A percentile compares a stretch with the other conserved stretches of the same genome.
Conservation (phyloP, 2,113 vertebrate species). For the Clinocottus analis region DNA sequence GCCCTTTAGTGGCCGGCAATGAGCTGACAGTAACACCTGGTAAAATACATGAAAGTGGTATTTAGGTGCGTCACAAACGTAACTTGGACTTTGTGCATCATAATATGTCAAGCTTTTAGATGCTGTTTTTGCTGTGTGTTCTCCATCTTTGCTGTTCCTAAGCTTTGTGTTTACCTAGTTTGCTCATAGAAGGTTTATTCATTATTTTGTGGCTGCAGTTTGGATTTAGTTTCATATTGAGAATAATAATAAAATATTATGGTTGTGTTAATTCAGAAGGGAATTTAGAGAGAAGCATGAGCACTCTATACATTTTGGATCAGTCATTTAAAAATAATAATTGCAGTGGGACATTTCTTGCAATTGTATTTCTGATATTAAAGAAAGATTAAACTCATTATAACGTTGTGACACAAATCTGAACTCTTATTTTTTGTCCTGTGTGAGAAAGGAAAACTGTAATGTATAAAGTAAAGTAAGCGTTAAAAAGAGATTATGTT, state of each 20-base stretch:
- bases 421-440: neutral
- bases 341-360: neutral
- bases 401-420: neutral
- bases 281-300: neutral
- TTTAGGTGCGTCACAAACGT: neutral
- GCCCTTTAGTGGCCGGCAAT: neutral
- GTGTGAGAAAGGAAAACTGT: neutral
- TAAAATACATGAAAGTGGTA: slow-evolving; percentile 10
- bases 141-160: neutral
- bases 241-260: too few species aligned
- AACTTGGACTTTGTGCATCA: neutral
- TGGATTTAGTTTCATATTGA: neutral
- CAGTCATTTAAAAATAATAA: neutral
- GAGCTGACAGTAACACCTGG: slow-evolving; percentile 37
- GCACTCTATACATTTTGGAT: neutral
- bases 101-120: neutral
- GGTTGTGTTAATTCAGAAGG: neutral
- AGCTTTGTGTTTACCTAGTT: neutral
- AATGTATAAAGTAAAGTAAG: neutral
- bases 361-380: neutral
- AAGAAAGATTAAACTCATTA: too few species aligned
- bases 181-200: neutral
- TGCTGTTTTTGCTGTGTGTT: neutral
- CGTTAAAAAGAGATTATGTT: neutral
- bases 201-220: neutral